These are phyloP conservation scores for Venustoraphidia nigricollis DNA, from an alignment of 2,888 invertebrate species.

Conservation along the genomic window DNA sequence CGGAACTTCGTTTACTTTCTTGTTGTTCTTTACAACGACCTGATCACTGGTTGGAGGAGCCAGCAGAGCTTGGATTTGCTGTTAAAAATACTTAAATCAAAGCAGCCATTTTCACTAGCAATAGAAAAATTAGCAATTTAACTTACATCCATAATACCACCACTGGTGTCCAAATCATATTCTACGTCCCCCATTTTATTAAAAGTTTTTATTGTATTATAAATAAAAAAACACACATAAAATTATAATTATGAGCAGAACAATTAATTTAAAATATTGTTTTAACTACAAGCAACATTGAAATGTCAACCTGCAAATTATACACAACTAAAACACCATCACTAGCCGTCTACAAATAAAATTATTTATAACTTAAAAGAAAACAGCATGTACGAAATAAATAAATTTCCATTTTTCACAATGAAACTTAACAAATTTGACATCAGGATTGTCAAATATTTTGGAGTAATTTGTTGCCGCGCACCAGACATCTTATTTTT, in stretches of 20 bases:
- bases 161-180: constrained; percentile 63
- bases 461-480: constrained; percentile 5
- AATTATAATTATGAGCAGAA: too few relatives aligned
- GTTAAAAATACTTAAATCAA: constrained; percentile 17
- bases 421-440: constrained; percentile 1
- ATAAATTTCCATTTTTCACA: background rate
- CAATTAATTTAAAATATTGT: constrained; percentile 3
- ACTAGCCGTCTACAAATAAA: too few relatives aligned
- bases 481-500: constrained; percentile 4
- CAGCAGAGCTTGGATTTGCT: constrained; percentile 81
- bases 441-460: constrained; percentile 5
- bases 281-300: constrained; percentile 4
- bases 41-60: constrained; percentile 75
- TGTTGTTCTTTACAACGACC: constrained; percentile 35
- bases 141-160: constrained; percentile 77
- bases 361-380: too few relatives aligned
- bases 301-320: constrained; percentile 6
- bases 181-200: constrained; percentile 43
- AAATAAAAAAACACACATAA: too few relatives aligned
- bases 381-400: too few relatives aligned
- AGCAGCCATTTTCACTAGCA: constrained; percentile 16
- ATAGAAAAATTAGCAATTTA: constrained; percentile 5
- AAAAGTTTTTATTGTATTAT: background rate
- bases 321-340: background rate
- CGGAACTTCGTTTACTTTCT: constrained; percentile 33